Evolutionary conservation across 2,797 vertebrate genomes (phyloP), one percentile per base, ranked within the genome.

Genomic region (Lepilemur ruficaudatus): DNA sequence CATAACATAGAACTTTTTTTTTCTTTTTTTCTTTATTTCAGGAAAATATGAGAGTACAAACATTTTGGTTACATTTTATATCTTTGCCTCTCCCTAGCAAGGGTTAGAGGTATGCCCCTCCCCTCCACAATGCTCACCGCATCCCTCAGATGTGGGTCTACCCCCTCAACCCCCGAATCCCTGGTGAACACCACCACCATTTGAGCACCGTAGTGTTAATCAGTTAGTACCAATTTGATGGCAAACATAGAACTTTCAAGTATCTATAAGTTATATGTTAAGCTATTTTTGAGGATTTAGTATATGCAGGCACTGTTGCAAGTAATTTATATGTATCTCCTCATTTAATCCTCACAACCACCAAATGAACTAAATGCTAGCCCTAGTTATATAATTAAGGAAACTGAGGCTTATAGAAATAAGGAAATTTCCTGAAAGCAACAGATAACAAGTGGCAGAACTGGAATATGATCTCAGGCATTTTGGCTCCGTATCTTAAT

Each of bases 261-360:
- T 93, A 57, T 55, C 63, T 69, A 25, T 76, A 84, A 91, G 50
- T 78, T 70, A 50, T 28, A 83, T 79, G 5, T 92, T 48, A 46
- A n/a, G 63, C 48, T 82, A 50, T 50, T 52, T 94, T 79, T 96
- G 23, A 93, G 46, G 48, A 79, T n/a, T 35, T 79, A 55, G 30
- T 18, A 87, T 78, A 86, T 76, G 55, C 38, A 91, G 61, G 79
- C 11, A 83, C n/a, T 69, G 57, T 17, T 76, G 8, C 14, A 97
- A 94, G 43, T 70, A 83, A 48, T 88, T 87, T 81, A 59, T 78
- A 61, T 52, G n/a, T 82, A 70, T 93, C 55, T 81, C 41, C 4
- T 94, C 52, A 82, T 83, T 95, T 93, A 82, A 84, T 85, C 41
- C 8, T 93, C 72, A 91, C 38, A 67, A 88, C 6, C 35, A 67